phyloP scores from a whole-genome alignment of 64 coral and sea anemone species.

The Actinia tenebrosa region DNA sequence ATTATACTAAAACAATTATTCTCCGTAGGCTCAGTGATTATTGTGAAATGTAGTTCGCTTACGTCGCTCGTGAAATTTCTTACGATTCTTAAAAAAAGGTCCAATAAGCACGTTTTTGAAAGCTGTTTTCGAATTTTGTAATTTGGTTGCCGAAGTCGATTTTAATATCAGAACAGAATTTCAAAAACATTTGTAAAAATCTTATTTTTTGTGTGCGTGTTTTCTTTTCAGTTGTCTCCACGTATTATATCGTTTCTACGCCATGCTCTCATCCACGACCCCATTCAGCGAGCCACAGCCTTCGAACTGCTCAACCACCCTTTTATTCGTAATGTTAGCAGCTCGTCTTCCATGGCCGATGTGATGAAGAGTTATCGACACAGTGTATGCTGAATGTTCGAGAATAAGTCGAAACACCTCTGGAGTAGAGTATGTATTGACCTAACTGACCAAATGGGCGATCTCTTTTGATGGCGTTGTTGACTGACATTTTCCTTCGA shows the following conservation, averaged over 20 bases:
- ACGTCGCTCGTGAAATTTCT: no score
- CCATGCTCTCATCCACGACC: slow-evolving; percentile 67
- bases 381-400: slow-evolving; percentile 56
- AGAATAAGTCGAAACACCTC: neutral
- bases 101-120: no score
- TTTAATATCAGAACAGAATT: no score
- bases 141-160: no score
- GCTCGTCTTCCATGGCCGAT: slow-evolving; percentile 63
- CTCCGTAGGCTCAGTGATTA: no score
- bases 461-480: neutral
- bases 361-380: slow-evolving; percentile 87
- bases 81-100: no score
- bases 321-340: slow-evolving; percentile 52
- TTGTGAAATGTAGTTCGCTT: no score
- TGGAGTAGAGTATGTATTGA: neutral
- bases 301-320: slow-evolving; percentile 90
- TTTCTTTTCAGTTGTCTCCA: slow-evolving; percentile 56
- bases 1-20: no score
- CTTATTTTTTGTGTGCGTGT: neutral
- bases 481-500: no score
- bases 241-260: slow-evolving; percentile 70
- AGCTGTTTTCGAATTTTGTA: no score
- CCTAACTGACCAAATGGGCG: no score
- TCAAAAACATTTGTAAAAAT: neutral
- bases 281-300: slow-evolving; percentile 65